Base-by-base conservation (phyloP, 2,888 invertebrate species). In the Aelia acuminata region DNA sequence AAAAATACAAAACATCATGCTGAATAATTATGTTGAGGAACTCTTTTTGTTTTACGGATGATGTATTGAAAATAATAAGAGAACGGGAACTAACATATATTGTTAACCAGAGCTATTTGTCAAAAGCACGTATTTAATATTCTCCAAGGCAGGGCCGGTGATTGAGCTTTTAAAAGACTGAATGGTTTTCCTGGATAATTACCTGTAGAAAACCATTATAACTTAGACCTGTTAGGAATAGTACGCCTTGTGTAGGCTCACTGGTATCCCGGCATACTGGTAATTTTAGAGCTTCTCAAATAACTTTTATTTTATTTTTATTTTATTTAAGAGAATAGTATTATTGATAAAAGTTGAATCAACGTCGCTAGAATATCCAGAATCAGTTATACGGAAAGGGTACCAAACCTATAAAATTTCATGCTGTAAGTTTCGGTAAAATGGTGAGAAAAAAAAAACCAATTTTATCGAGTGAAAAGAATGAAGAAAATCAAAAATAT, bases 121-220 rank as follows among this genome's bases (percentile, higher is more conserved):
- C 35, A 18, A 18, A 35, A 70, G 63, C 35, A 70, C 18, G 63
- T 70, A 70, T 70, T 70, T 70, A 70, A 35, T 70, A 70, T 70
- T 70, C 63, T 70, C 31, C 13, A 70, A 35, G 63, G 18, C 31
- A 18, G 31, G 7, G 5, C 5, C 5, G 63, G 63, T 70, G 63
- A 70, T 70, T 70, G 63, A 70, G 63, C 35, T 70, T 70, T 70
- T 35, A 70, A 70, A 70, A 70, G 31, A 70, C 31, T 70, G 63
- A 70, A 70, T 70, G 63, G 63, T 70, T 70, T 70, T 35, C 63
- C 20, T 5, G 35, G 63, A 70, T 70, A 70, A 70, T 70, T 70
- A 70, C 63, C 63, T 31, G 63, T 70, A 70, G 35, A 70, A 35
- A 70, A 35, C 63, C 63, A 70, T 70, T 70, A 70, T 70, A 70